Conservation (phyloP, 2,888 invertebrate genomes). For the Pristionchus fissidentatus region DNA sequence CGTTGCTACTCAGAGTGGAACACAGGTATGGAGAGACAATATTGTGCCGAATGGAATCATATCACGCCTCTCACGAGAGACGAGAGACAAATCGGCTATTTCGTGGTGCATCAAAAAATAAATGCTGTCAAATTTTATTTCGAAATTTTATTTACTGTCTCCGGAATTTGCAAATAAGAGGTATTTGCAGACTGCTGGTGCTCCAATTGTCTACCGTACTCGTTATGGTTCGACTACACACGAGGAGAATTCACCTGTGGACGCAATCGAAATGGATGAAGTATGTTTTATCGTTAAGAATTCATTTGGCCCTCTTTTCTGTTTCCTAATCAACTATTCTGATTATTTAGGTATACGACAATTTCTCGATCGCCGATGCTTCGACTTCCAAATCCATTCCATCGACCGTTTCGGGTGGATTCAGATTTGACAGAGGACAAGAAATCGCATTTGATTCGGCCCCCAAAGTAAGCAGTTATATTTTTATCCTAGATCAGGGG, state of each 20-base stretch:
- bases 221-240: conserved; percentile 13
- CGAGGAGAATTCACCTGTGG: conserved; percentile 49
- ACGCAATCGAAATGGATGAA: conserved; percentile 65
- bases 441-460: conserved; percentile 47
- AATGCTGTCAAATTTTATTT: too few species aligned
- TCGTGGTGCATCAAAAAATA: too few species aligned
- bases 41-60: too few species aligned
- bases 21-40: not conserved
- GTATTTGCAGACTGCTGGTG: not conserved
- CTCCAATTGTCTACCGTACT: conserved; percentile 18
- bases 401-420: conserved; percentile 29
- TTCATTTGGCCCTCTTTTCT: not conserved
- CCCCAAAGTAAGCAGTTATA: conserved; percentile 1
- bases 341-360: conserved; percentile 36
- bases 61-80: too few species aligned
- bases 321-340: not conserved
- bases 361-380: conserved; percentile 31
- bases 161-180: too few species aligned
- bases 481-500: not conserved
- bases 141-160: too few species aligned
- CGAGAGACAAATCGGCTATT: too few species aligned
- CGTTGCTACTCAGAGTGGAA: not conserved
- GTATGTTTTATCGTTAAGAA: too few species aligned
- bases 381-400: not conserved
- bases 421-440: conserved; percentile 27